Evolutionary conservation across 2,113 vertebrate species (phyloP).

Genomic region (Stomatorhinus ivindoensis): DNA sequence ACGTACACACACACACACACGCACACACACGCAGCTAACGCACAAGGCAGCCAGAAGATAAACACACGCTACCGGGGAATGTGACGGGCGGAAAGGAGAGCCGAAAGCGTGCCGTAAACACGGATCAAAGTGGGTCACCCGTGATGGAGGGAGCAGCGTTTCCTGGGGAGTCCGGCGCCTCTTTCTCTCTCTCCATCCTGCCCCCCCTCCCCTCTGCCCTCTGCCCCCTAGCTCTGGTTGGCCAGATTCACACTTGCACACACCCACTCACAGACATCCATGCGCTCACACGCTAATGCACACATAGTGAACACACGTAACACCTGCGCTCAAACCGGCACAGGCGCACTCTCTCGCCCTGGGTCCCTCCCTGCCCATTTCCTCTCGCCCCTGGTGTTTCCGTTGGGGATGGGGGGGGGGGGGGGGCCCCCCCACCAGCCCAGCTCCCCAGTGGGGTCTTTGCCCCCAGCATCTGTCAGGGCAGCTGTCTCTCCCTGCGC

Average conservation of each 20-base stretch:
- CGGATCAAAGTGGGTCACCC: conserved; percentile 31
- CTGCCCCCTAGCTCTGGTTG: neutral
- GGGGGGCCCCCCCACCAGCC: conserved; percentile 50
- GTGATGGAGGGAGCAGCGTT: conserved; percentile 29
- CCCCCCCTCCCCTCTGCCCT: neutral
- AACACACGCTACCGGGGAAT: neutral
- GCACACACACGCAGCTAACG: neutral
- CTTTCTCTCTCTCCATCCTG: neutral
- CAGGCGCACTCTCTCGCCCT: conserved; percentile 41
- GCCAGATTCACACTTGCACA: neutral
- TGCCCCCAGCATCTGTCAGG: conserved; percentile 76
- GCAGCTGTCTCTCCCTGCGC: conserved; percentile 68
- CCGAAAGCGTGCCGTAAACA: neutral
- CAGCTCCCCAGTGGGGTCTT: conserved; percentile 71
- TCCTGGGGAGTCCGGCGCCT: conserved; percentile 1
- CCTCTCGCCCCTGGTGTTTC: conserved; percentile 71
- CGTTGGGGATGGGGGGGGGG: conserved; percentile 68
- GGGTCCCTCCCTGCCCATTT: conserved; percentile 71
- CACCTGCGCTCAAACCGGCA: conserved; percentile 26
- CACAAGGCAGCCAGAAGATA: neutral
- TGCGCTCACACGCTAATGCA: neutral
- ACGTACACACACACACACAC: neutral
- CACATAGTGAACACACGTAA: neutral
- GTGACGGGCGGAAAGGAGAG: neutral
- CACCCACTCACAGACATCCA: neutral